phyloP scores from a whole-genome alignment of 2,113 vertebrate genomes.

The Galbula dea region DNA sequence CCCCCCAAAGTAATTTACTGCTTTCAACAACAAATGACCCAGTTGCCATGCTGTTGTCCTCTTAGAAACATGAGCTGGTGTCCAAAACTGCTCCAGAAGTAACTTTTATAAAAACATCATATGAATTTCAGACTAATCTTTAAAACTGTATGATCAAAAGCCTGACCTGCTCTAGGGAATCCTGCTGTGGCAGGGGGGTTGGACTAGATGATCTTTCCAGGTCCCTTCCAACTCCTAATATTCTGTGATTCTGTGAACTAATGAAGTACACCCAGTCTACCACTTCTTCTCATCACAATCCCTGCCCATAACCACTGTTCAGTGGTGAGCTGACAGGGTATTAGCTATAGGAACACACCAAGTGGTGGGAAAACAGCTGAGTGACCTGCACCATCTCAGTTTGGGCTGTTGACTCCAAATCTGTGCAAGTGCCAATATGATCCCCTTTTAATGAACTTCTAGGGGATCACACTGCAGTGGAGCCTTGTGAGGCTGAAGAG shows the following conservation, averaged over 20 bases:
- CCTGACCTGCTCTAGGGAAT: too few species aligned
- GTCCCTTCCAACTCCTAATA: too few species aligned
- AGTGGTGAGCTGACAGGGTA: background rate
- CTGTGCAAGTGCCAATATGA: background rate
- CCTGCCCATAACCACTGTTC: background rate
- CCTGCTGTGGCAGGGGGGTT: too few species aligned
- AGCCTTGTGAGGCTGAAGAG: background rate
- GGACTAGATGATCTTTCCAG: too few species aligned
- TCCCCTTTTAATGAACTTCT: background rate
- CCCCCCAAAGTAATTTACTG: background rate
- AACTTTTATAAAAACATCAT: background rate
- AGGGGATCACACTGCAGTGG: background rate
- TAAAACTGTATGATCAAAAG: background rate
- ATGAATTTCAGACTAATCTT: background rate
- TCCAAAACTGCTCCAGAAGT: background rate
- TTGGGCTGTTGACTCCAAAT: background rate
- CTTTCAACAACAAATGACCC: background rate
- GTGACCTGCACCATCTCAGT: background rate
- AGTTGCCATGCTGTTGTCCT: background rate
- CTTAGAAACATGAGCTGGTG: background rate
- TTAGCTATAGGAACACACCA: background rate
- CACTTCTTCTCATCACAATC: background rate
- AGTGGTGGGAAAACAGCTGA: background rate
- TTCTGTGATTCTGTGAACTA: too few species aligned
- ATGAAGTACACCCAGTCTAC: background rate